A percentile compares a stretch with the other conserved stretches of the same genome.
phyloP scores from a whole-genome alignment of 1,140 invertebrate genomes.

The Ctenoplectra terminalis region DNA sequence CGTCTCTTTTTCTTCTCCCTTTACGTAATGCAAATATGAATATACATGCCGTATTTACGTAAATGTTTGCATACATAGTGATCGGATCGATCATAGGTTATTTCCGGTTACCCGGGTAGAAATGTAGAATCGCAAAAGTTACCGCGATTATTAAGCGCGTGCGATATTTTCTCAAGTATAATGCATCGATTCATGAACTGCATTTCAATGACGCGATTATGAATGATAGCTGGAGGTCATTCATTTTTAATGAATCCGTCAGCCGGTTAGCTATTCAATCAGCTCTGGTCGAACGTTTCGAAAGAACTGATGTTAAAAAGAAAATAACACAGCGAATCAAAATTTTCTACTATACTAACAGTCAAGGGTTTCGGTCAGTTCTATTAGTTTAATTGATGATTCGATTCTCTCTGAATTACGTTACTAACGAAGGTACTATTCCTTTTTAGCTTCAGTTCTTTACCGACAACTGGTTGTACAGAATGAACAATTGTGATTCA shows the following conservation, averaged over 20 bases:
- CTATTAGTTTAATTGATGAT: not conserved
- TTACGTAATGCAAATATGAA: not conserved
- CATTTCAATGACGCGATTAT: not conserved
- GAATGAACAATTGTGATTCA: not conserved
- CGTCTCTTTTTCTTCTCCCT: not conserved
- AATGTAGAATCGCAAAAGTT: not conserved
- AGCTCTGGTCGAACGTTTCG: not conserved
- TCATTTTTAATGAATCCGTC: not conserved
- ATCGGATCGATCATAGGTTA: not conserved
- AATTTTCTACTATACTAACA: not conserved
- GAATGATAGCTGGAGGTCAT: not conserved
- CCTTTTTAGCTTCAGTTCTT: conserved; percentile 35
- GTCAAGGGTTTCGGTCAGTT: not conserved
- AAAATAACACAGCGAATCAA: not conserved
- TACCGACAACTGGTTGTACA: not conserved
- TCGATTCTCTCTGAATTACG: not conserved
- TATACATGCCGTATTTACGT: not conserved
- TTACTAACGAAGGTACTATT: not conserved
- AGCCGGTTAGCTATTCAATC: not conserved
- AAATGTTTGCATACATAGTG: not conserved
- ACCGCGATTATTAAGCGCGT: not conserved
- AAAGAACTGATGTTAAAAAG: not conserved
- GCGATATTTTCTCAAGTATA: not conserved
- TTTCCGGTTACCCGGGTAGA: not conserved
- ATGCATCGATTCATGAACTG: not conserved